These are phyloP conservation scores for Drymonia ruficornis DNA, from an alignment of 2,888 invertebrate species.

Conservation along the genomic window DNA sequence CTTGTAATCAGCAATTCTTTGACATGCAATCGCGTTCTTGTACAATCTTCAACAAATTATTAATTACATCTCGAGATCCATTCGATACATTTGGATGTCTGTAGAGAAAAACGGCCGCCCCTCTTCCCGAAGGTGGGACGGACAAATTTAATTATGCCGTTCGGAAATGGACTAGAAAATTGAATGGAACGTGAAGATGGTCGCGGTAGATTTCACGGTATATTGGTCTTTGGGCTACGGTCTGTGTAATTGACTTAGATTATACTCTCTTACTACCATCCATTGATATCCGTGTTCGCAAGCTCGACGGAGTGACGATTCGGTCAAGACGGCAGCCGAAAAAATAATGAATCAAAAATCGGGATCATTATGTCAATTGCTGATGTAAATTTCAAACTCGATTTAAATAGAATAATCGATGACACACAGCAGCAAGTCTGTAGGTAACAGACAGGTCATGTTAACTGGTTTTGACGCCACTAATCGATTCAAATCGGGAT, in stretches of 20 bases:
- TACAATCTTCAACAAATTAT: slow-evolving; percentile 5
- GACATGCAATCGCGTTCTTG: too few relatives aligned
- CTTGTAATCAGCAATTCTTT: too few relatives aligned
- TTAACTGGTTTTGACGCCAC: too few relatives aligned
- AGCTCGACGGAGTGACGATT: too few relatives aligned
- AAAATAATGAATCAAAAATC: too few relatives aligned
- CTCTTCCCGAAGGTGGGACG: slow-evolving; percentile 53
- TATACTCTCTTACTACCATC: neutral
- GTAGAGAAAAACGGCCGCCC: slow-evolving; percentile 17
- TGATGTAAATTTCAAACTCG: too few relatives aligned
- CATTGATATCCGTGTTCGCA: neutral
- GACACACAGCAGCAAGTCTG: too few relatives aligned
- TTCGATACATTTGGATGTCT: slow-evolving; percentile 39
- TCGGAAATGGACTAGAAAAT: slow-evolving; percentile 79
- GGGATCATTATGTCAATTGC: too few relatives aligned
- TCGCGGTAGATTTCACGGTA: slow-evolving; percentile 39
- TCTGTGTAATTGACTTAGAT: slow-evolving; percentile 17
- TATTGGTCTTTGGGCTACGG: slow-evolving; percentile 12
- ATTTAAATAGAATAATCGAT: too few relatives aligned
- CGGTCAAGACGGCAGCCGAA: neutral
- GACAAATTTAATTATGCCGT: slow-evolving; percentile 76
- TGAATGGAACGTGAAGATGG: slow-evolving; percentile 62
- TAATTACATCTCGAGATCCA: slow-evolving; percentile 15
- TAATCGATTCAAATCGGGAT: too few relatives aligned
- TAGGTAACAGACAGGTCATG: too few relatives aligned